A percentile compares a stretch with the other conserved stretches of the same genome.
Conservation (phyloP, 2,113 vertebrate species). For the Xenotilapia longispinis region DNA sequence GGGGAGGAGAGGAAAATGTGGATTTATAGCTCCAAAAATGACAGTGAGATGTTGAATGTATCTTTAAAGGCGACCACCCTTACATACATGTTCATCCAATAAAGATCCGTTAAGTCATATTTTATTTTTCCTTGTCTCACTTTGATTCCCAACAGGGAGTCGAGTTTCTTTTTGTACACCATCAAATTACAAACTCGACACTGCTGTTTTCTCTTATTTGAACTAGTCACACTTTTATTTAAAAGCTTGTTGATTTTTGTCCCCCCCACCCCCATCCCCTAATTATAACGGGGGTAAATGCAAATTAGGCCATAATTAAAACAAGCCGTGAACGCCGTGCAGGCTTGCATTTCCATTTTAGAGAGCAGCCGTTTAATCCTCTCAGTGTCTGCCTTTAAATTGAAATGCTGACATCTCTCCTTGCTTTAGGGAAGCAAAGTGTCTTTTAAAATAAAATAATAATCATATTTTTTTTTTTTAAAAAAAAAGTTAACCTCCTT, state of each 20-base stretch:
- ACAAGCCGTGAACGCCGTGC: conserved; percentile 40
- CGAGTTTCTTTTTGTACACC: not conserved
- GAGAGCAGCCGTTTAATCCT: conserved; percentile 53
- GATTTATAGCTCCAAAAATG: conserved; percentile 51
- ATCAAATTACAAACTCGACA: conserved; percentile 1
- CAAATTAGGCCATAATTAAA: conserved; percentile 59
- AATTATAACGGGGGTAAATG: conserved; percentile 53
- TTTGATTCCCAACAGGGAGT: conserved; percentile 9
- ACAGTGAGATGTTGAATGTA: conserved; percentile 77
- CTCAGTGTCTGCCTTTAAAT: conserved; percentile 33
- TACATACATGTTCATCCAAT: conserved; percentile 77
- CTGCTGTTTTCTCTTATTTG: conserved; percentile 27
- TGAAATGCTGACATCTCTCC: conserved; percentile 39
- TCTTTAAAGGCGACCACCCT: conserved; percentile 66
- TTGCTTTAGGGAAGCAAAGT: conserved; percentile 38
- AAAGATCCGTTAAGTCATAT: conserved; percentile 74
- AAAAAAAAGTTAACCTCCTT: not conserved
- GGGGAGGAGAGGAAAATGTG: conserved; percentile 26
- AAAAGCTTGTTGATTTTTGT: conserved; percentile 35
- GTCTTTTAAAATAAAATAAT: not conserved
- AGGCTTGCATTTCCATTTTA: conserved; percentile 42
- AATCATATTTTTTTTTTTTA: rapidly evolving
- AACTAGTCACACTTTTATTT: conserved; percentile 54
- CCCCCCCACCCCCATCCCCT: not conserved
- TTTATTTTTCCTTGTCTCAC: conserved; percentile 39